These are phyloP conservation scores for Euleptes europaea DNA, from an alignment of 2,113 vertebrate species.

Conservation along the genomic window DNA sequence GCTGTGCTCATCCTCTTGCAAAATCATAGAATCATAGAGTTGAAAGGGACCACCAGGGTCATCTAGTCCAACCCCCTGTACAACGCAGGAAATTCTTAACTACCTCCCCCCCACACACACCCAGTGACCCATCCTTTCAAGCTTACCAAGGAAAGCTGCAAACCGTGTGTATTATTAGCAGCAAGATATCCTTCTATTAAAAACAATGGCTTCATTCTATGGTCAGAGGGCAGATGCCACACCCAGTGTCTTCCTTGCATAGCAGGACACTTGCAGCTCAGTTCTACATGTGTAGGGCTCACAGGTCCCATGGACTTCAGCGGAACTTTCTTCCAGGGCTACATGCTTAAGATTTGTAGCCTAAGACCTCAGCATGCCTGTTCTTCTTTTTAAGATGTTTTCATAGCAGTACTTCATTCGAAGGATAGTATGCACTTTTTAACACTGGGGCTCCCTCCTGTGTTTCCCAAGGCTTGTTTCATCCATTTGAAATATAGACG, in stretches of 20 bases:
- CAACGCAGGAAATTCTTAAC: no score
- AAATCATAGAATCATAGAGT: no score
- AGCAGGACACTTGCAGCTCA: constrained; percentile 23
- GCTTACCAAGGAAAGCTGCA: constrained; percentile 31
- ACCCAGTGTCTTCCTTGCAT: constrained; percentile 47
- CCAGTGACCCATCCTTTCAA: constrained; percentile 41
- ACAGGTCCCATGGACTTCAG: background rate
- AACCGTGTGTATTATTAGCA: constrained; percentile 49
- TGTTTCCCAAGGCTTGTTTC: constrained; percentile 43
- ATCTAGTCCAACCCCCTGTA: no score
- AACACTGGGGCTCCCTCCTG: constrained; percentile 1
- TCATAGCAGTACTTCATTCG: constrained; percentile 32
- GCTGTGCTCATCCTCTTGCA: constrained; percentile 50
- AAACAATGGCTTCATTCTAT: constrained; percentile 22
- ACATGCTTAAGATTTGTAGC: background rate
- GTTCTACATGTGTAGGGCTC: background rate
- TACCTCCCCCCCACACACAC: no score
- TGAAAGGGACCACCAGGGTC: no score
- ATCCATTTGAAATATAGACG: constrained; percentile 56
- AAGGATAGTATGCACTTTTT: constrained; percentile 37
- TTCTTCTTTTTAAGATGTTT: background rate
- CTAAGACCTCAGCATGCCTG: constrained; percentile 61
- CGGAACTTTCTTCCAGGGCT: background rate
- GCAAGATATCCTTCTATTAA: constrained; percentile 42
- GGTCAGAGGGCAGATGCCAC: constrained; percentile 44